Evolutionary conservation across 1,140 invertebrate genomes (phyloP), one percentile per base, ranked within the genome.

Genomic region (Helicorthomorpha holstii): DNA sequence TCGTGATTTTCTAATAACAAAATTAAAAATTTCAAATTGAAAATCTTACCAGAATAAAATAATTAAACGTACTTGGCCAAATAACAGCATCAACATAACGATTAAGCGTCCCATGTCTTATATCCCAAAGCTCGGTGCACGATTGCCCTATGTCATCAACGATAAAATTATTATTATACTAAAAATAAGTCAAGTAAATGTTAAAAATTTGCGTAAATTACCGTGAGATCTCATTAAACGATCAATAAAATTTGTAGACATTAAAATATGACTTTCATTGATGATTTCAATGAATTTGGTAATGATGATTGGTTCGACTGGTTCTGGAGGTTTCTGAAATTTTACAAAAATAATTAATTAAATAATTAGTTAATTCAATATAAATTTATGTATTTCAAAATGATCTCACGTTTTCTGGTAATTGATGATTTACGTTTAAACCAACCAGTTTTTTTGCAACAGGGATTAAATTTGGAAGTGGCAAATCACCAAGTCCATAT

Each of bases 31-130:
- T n/a, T n/a, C n/a, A n/a, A n/a, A n/a, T n/a, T n/a, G n/a, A n/a
- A n/a, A n/a, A n/a, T n/a, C n/a, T n/a, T n/a, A n/a, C n/a, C n/a
- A n/a, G n/a, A 53, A 49, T 62, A n/a, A n/a, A n/a, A n/a, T n/a
- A n/a, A 27, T 58, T 53, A 29, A 29, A 42, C 63, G 59, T 68
- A 76, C 75, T 76, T 27, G 92, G 92, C 93, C 93, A 98, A 1
- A 93, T 70, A 1, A 98, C 85, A 7, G 95, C 61, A 63, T 98
- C 94, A 1, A 92, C 92, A 64, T 98, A 87, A 56, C 92, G 75
- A 12, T 77, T 70, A 61, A 90, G 84, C 45, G 65, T 74, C 46
- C 82, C 79, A 49, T 70, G 65, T 61, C 84, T 74, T 29, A 97
- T 63, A 7, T 74, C 69, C 58, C 82, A 83, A 53, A 98, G 85